Conservation (phyloP, 2,797 vertebrate genomes). For the Poecilia gillii region DNA sequence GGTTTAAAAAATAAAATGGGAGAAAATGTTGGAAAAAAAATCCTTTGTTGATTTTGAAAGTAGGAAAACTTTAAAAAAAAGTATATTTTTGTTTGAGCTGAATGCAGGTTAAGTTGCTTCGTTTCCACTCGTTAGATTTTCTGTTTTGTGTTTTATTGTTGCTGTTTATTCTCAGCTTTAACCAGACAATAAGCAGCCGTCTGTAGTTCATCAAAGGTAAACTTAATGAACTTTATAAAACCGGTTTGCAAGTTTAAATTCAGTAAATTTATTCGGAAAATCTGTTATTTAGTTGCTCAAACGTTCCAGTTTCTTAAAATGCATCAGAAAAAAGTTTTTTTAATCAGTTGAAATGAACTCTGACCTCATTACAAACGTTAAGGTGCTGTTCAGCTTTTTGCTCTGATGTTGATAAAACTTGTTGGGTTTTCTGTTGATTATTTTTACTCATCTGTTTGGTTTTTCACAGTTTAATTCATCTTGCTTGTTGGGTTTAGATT, state of each 20-base stretch:
- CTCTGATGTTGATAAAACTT: not conserved
- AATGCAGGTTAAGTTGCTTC: not conserved
- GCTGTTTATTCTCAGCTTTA: not conserved
- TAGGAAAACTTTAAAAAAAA: not conserved
- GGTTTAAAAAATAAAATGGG: not conserved
- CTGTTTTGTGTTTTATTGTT: not conserved
- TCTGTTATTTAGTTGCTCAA: not conserved
- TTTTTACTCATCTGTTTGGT: not conserved
- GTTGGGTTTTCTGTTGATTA: not conserved
- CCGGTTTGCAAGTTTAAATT: slow-evolving; percentile 1
- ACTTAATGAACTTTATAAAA: not conserved
- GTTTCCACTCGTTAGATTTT: not conserved
- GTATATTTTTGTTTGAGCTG: not conserved
- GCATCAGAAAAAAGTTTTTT: not conserved
- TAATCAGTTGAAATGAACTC: not conserved
- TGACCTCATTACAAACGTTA: not conserved
- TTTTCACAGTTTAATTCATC: not conserved
- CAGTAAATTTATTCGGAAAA: not conserved
- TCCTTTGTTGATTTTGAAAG: not conserved
- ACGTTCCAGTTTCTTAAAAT: not conserved
- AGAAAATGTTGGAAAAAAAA: slow-evolving; percentile 5
- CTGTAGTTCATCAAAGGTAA: not conserved
- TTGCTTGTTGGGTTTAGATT: not conserved
- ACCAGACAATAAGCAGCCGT: not conserved
- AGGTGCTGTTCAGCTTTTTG: not conserved